Percentiles rank a stretch among this genome's conserved stretches.
These are phyloP conservation scores for Conus betulinus DNA, from an alignment of 1,140 invertebrate species.

Conservation along the genomic window DNA sequence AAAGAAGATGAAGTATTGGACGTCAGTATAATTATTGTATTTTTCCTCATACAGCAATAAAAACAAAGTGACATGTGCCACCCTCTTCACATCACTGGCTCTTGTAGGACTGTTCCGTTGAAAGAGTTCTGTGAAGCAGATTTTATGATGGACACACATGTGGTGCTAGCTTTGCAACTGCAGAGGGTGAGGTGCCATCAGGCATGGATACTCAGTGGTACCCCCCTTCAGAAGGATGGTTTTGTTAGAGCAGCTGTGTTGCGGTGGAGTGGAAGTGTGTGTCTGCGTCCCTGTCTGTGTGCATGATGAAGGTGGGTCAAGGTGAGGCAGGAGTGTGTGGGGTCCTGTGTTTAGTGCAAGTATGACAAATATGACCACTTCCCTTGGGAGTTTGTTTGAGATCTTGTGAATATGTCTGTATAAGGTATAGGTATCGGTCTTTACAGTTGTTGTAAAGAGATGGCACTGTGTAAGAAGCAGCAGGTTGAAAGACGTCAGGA, in stretches of 20 bases:
- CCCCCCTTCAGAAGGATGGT: not conserved
- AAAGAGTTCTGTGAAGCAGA: slow-evolving; percentile 8
- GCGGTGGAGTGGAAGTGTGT: not conserved
- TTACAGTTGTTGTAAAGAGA: too few species aligned
- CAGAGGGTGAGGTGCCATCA: not conserved
- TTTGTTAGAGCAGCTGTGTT: not conserved
- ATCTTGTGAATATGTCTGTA: too few species aligned
- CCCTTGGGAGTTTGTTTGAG: too few species aligned
- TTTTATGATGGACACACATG: not conserved
- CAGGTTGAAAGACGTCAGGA: too few species aligned
- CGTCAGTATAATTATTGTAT: too few species aligned
- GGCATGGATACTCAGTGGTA: not conserved
- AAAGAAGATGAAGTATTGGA: too few species aligned
- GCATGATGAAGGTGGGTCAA: not conserved
- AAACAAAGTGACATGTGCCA: not conserved
- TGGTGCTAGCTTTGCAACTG: not conserved
- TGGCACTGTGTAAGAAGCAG: too few species aligned
- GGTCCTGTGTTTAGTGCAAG: too few species aligned
- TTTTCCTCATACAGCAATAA: too few species aligned
- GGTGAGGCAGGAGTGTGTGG: too few species aligned
- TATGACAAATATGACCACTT: too few species aligned
- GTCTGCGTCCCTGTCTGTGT: not conserved
- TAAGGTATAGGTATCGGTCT: too few species aligned
- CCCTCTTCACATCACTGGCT: not conserved
- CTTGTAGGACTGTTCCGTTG: not conserved